Evolutionary conservation across 2,797 vertebrate species (phyloP), one percentile per base, ranked within the genome.

Genomic region (Pelochelys cantorii): DNA sequence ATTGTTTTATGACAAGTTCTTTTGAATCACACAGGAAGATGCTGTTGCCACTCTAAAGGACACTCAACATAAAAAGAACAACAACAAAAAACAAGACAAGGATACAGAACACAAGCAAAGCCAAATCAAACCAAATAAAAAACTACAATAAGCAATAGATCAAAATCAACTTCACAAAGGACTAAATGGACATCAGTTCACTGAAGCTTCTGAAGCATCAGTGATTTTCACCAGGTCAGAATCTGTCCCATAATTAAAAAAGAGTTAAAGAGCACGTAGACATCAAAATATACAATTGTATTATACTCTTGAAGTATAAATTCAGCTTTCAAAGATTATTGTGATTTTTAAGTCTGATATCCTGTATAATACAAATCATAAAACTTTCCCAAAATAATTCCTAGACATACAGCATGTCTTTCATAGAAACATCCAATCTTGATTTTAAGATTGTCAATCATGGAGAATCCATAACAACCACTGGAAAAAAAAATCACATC

Each of bases 1-100:
- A 59, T 65, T 93, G 60, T 90, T 81, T 48, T 15, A 87, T 11
- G 13, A 81, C 87, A 83, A 94, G 62, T 57, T 60, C 80, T 89
- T 91, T 89, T 79, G 14, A 34, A 80, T 20, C 60, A 42, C 25
- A 86, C 1, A 48, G 52, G 31, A 84, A 83, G 42, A 81, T 81
- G 84, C 91, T 86, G 82, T 81, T 71, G 23, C 23, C 59, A 57
- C 75, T 23, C 1, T 13, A 62, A 87, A 90, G 14, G 37, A 71
- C 27, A n/a, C 13, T 53, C 14, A 53, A 29, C 52, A 4, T 15
- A 52, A 29, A 7, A 29, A 29, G 27, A 75, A 17, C 34, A 81
- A 65, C 91, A 84, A 62, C 7, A 48, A 48, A 34, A 34, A 34
- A 4, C 5, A 71, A 17, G 52, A 77, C 20, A 31, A 57, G 23